Percentiles rank a stretch among this genome's conserved stretches.
Evolutionary conservation across 2,113 vertebrate species (phyloP).

Genomic region (Platysternon megacephalum): DNA sequence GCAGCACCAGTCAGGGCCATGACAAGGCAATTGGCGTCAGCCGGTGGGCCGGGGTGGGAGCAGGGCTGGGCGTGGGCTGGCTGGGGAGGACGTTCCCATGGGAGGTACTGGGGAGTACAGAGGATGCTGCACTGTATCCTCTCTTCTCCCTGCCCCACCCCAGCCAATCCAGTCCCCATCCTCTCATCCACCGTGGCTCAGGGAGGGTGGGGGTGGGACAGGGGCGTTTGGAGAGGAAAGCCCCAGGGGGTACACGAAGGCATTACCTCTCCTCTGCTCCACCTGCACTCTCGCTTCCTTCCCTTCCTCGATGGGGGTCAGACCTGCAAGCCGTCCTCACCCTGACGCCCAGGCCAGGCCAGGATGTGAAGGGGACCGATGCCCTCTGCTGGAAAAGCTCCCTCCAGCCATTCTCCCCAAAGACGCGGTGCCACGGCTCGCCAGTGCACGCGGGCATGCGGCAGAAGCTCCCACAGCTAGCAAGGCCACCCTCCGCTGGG

Average conservation of each 20-base stretch:
- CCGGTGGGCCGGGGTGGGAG: neutral
- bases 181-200: neutral
- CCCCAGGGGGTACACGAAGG: neutral
- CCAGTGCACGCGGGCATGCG: neutral
- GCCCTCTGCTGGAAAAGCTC: neutral
- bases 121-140: neutral
- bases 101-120: neutral
- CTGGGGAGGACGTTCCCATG: neutral
- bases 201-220: neutral
- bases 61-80: fast-evolving
- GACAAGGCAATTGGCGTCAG: neutral
- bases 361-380: neutral
- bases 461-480: neutral
- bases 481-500: neutral
- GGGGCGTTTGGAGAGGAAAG: neutral
- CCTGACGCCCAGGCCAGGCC: neutral
- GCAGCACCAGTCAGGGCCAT: neutral
- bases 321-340: neutral
- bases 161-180: neutral
- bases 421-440: neutral
- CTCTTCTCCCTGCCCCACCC: neutral
- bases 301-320: neutral
- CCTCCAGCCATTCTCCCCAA: neutral
- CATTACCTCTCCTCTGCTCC: too few species aligned
- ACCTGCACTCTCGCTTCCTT: too few species aligned